Conservation (phyloP, 2,888 invertebrate species). For the Callinectes sapidus region DNA sequence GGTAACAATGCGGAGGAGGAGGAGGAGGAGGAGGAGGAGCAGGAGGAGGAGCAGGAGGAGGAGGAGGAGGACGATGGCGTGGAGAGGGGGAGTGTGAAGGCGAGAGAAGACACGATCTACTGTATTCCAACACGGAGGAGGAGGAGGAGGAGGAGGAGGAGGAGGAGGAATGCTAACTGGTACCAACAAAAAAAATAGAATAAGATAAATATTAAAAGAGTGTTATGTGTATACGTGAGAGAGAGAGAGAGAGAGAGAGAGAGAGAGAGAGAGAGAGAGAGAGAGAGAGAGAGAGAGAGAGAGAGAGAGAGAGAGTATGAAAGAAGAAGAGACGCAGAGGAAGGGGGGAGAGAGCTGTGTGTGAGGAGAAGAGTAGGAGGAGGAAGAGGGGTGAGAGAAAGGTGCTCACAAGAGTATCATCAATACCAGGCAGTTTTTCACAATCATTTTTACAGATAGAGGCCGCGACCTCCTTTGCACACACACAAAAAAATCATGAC, state of each 20-base stretch:
- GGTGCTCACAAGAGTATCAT: background rate
- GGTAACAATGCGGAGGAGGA: too few relatives aligned
- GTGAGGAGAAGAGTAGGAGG: background rate
- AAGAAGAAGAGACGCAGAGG: background rate
- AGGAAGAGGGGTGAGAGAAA: background rate
- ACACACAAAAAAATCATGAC: conserved; percentile 30
- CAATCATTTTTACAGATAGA: conserved; percentile 20
- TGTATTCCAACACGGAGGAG: conserved; percentile 1
- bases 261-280: background rate
- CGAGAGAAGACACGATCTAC: background rate
- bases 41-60: background rate
- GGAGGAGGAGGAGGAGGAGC: too few relatives aligned
- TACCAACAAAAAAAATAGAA: background rate
- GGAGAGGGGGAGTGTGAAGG: background rate
- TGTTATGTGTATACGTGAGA: background rate
- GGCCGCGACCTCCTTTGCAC: conserved; percentile 17
- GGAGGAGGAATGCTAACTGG: background rate
- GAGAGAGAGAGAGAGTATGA: background rate
- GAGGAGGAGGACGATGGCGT: background rate
- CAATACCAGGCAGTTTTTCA: background rate
- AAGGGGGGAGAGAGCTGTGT: background rate
- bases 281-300: background rate
- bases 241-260: conserved; percentile 2
- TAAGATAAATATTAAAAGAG: background rate
- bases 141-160: background rate